phyloP scores from a whole-genome alignment of 1,140 invertebrate genomes.

The Drosophila ananassae region DNA sequence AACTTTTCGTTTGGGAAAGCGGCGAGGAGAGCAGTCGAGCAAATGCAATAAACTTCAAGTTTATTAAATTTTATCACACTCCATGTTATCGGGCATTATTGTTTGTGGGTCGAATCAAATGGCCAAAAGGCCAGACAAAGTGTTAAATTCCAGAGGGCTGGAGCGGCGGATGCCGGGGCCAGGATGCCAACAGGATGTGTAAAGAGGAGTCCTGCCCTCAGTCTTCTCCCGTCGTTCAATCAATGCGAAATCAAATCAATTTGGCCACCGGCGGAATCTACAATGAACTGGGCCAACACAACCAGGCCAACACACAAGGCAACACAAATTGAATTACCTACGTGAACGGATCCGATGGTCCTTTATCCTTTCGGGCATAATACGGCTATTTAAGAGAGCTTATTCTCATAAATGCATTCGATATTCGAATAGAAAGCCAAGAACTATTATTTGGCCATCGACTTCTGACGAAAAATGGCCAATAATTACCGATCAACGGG shows the following conservation, averaged over 20 bases:
- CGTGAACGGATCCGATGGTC: conserved; percentile 24
- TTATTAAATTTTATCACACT: conserved; percentile 73
- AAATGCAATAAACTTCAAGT: conserved; percentile 79
- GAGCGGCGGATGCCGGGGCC: neutral
- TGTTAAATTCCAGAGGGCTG: neutral
- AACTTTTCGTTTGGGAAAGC: conserved; percentile 48
- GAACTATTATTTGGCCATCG: neutral
- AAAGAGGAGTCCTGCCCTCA: too few species aligned
- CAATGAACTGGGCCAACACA: conserved; percentile 32
- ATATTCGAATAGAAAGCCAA: neutral
- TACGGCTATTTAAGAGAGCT: conserved; percentile 8
- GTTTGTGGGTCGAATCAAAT: conserved; percentile 35
- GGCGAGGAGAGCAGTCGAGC: conserved; percentile 41
- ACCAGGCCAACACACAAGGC: neutral
- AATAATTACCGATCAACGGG: conserved; percentile 23
- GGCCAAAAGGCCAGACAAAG: conserved; percentile 2
- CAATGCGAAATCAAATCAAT: conserved; percentile 45
- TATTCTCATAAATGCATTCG: neutral
- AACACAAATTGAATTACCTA: conserved; percentile 45
- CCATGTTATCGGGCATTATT: conserved; percentile 12
- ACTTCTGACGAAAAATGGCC: neutral
- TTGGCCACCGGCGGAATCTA: conserved; percentile 30
- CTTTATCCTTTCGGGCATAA: conserved; percentile 16
- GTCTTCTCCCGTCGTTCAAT: conserved; percentile 8
- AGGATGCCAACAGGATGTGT: neutral